A percentile compares a stretch with the other conserved stretches of the same genome.
Evolutionary conservation across 2,888 invertebrate genomes (phyloP).

Genomic region (Chelonus formosanus): DNA sequence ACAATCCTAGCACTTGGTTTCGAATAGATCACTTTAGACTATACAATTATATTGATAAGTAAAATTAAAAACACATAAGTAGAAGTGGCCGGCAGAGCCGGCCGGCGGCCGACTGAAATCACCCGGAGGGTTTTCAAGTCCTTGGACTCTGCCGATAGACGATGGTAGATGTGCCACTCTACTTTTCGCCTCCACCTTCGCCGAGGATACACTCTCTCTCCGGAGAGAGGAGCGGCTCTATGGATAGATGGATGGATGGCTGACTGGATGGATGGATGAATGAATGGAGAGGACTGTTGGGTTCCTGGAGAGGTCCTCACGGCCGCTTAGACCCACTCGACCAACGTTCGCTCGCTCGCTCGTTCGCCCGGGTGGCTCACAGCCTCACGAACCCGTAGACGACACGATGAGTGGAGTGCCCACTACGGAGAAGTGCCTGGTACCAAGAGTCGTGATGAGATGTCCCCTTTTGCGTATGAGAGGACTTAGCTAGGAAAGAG

Average conservation of each 20-base stretch:
- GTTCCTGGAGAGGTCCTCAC: conserved; percentile 66
- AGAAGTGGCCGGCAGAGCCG: conserved; percentile 63
- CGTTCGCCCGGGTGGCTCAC: conserved; percentile 49
- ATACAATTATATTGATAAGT: background rate
- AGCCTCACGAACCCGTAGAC: conserved; percentile 58
- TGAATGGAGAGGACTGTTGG: conserved; percentile 63
- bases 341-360: conserved; percentile 54
- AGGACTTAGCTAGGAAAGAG: conserved; percentile 48
- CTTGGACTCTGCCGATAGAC: conserved; percentile 60
- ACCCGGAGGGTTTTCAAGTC: conserved; percentile 60
- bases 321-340: conserved; percentile 65
- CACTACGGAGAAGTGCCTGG: conserved; percentile 64
- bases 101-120: conserved; percentile 65
- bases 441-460: conserved; percentile 64
- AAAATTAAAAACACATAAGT: conserved; percentile 37
- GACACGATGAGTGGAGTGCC: conserved; percentile 63
- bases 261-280: conserved; percentile 55
- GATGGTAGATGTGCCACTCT: conserved; percentile 61
- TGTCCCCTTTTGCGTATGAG: conserved; percentile 63
- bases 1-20: conserved; percentile 8
- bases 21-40: background rate
- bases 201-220: conserved; percentile 53
- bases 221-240: conserved; percentile 45
- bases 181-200: conserved; percentile 60
- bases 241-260: conserved; percentile 55